Percentiles rank a stretch among this genome's conserved stretches.
These are phyloP conservation scores for Agonopterix arenella DNA, from an alignment of 2,888 invertebrate genomes.

Conservation along the genomic window DNA sequence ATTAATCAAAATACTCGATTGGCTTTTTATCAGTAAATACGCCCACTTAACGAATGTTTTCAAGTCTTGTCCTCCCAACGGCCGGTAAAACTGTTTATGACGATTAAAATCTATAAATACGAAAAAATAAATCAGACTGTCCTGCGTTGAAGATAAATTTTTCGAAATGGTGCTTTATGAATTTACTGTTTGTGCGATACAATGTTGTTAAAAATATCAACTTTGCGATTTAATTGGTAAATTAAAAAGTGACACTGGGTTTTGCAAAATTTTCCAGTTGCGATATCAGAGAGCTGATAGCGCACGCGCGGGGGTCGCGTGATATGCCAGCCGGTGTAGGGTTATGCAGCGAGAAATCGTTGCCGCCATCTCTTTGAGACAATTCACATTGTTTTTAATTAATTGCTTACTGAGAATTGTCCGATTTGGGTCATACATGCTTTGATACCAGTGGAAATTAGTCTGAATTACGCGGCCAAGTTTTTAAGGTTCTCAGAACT, in stretches of 20 bases:
- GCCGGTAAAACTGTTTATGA: slow-evolving; percentile 20
- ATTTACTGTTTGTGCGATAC: neutral
- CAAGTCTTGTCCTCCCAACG: neutral
- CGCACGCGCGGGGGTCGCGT: slow-evolving; percentile 46
- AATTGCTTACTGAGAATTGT: slow-evolving; percentile 10
- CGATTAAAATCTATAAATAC: slow-evolving; percentile 24
- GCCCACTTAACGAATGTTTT: slow-evolving; percentile 8
- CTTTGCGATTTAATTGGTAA: neutral
- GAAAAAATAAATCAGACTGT: slow-evolving; percentile 16
- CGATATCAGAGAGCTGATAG: slow-evolving; percentile 31
- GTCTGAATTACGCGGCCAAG: too few species aligned
- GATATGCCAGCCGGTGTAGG: slow-evolving; percentile 43
- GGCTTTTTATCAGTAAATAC: slow-evolving; percentile 16
- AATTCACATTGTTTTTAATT: slow-evolving; percentile 45
- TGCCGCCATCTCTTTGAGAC: slow-evolving; percentile 29
- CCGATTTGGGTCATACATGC: too few species aligned
- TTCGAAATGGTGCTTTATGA: neutral
- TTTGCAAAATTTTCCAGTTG: neutral
- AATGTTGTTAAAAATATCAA: neutral
- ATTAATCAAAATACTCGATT: slow-evolving; percentile 11
- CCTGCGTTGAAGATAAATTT: slow-evolving; percentile 10
- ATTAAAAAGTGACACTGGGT: neutral
- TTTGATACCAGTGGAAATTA: too few species aligned
- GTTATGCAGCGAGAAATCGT: slow-evolving; percentile 18
- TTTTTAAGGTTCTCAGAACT: too few species aligned